phyloP scores from a whole-genome alignment of 1,140 invertebrate species.

The Megathymus violae region DNA sequence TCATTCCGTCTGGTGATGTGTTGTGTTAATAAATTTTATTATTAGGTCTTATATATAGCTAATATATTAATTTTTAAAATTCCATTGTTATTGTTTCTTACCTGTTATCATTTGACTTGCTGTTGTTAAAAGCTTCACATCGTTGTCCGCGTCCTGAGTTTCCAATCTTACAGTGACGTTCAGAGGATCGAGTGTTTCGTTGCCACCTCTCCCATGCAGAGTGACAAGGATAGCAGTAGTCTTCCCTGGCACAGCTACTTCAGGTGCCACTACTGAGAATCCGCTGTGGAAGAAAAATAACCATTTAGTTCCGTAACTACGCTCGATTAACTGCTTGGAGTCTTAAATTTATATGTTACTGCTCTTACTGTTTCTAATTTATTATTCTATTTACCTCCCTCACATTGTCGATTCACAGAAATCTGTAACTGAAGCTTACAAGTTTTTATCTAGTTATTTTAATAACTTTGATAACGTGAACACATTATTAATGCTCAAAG shows the following conservation, averaged over 20 bases:
- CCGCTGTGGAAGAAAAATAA: slow-evolving; percentile 77
- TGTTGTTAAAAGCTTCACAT: slow-evolving; percentile 72
- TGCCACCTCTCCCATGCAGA: slow-evolving; percentile 81
- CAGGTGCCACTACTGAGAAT: slow-evolving; percentile 86
- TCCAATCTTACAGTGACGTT: slow-evolving; percentile 84
- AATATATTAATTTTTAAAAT: no score
- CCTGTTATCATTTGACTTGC: slow-evolving; percentile 80
- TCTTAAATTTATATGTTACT: slow-evolving; percentile 31
- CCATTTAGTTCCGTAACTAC: slow-evolving; percentile 30
- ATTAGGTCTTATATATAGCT: no score
- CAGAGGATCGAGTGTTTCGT: slow-evolving; percentile 75
- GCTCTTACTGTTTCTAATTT: slow-evolving; percentile 24
- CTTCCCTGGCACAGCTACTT: slow-evolving; percentile 85
- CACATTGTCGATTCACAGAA: slow-evolving; percentile 4
- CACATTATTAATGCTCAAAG: no score
- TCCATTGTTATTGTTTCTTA: no score
- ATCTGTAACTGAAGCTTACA: slow-evolving; percentile 18
- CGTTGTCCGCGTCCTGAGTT: slow-evolving; percentile 73
- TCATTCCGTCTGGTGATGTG: no score
- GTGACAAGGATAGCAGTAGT: slow-evolving; percentile 86
- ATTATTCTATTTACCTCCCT: slow-evolving; percentile 27
- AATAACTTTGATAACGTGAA: no score
- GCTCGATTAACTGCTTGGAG: slow-evolving; percentile 24
- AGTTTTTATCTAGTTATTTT: slow-evolving; percentile 12
- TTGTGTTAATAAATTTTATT: no score